A percentile compares a stretch with the other conserved stretches of the same genome.
phyloP scores from a whole-genome alignment of 2,113 vertebrate species.

The Girardinichthys multiradiatus region DNA sequence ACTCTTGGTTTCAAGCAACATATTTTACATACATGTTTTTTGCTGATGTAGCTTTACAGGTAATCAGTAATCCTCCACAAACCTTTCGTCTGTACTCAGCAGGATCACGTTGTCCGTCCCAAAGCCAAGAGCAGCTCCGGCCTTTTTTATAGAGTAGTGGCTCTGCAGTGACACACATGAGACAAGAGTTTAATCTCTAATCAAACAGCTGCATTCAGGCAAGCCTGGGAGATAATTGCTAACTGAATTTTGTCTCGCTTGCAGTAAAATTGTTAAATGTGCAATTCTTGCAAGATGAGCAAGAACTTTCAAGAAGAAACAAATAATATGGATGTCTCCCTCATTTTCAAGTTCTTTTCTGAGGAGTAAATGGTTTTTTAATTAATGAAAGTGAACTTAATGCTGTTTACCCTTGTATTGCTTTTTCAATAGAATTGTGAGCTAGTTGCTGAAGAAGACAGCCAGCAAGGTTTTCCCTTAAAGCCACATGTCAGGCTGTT shows the following conservation, averaged over 20 bases:
- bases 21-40: not conserved
- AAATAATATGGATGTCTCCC: not conserved
- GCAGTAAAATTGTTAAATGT: constrained; percentile 14
- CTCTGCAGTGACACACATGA: constrained; percentile 82
- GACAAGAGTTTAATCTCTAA: not conserved
- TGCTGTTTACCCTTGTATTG: not conserved
- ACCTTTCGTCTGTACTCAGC: constrained; percentile 95
- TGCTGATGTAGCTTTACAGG: not conserved
- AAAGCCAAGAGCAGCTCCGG: constrained; percentile 95
- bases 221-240: constrained; percentile 5
- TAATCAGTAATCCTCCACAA: constrained; percentile 39
- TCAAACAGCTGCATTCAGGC: not conserved
- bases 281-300: not conserved
- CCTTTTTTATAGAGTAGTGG: constrained; percentile 99
- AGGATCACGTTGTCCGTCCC: constrained; percentile 96
- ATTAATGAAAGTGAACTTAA: not conserved
- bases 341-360: not conserved
- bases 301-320: not conserved
- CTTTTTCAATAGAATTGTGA: not conserved
- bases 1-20: not conserved
- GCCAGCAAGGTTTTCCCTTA: no score
- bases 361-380: no score
- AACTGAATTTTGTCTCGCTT: not conserved
- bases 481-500: no score
- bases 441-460: not conserved